Evolutionary conservation across 2,113 vertebrate genomes (phyloP), one percentile per base, ranked within the genome.

Genomic region (Perca schrenkii): DNA sequence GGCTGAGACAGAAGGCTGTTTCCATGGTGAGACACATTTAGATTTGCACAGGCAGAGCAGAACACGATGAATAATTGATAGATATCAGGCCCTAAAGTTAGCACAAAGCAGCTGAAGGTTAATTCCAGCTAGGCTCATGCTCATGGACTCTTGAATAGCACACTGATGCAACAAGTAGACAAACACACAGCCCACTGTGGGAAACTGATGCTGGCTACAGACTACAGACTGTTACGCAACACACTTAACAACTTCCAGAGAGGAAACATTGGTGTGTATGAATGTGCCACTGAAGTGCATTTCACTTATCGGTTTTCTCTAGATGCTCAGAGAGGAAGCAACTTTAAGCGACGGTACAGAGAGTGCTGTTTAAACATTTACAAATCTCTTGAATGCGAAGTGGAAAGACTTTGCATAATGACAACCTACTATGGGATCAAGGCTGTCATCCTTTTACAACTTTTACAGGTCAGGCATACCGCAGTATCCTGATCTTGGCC

Each of bases 41-140:
- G 88, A 90, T 89, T 90, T 79, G 80, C 83, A 86, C 80, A 60
- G 71, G 79, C 89, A 74, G 79, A 86, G 90, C 74, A 74, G 88
- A 85, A 54, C 50, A 69, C 8, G 70, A 71, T 96, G 90, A 95
- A 96, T 95, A 92, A 96, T 95, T 95, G 71, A 96, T 91, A 84
- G 74, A 86, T 82, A 86, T 88, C 83, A 79, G 79, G 74, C 68
- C 67, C 92, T 91, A 91, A 91, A 87, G 92, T 93, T 93, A 92
- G 91, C 79, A 81, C 76, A 85, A 85, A 86, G 63, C 87, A 78
- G 87, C 84, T 86, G 69, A 90, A 92, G 89, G 90, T 91, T 89
- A 86, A 90, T 82, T 88, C 66, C 79, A 60, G 71, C 65, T 17
- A 61, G 34, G 74, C 80, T 69, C 21, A 57, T 40, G 77, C 80